Conservation (phyloP, 2,888 invertebrate genomes). For the Himalopsyche tibetana region DNA sequence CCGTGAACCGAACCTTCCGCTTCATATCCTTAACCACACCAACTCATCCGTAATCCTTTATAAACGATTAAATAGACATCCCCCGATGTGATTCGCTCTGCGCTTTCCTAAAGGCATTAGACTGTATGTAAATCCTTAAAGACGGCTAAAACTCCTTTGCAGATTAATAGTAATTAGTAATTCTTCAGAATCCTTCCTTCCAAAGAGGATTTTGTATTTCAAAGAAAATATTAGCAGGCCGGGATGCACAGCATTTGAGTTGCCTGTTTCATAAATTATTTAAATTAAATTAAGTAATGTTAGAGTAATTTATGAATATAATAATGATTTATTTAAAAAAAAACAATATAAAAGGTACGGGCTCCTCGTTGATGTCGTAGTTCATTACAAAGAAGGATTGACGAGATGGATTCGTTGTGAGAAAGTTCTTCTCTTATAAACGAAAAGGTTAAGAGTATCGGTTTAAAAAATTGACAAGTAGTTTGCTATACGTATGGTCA, state of each 20-base stretch:
- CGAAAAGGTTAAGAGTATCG: no score
- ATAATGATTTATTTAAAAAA: no score
- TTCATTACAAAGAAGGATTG: no score
- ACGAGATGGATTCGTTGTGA: no score
- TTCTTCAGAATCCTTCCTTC: conserved; percentile 1
- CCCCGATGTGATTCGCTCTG: conserved; percentile 11
- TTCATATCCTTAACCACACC: conserved; percentile 9
- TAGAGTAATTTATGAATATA: no score
- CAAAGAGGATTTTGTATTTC: conserved; percentile 22
- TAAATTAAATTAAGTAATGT: neutral
- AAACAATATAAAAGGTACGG: no score
- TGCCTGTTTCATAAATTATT: neutral
- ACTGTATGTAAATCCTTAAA: conserved; percentile 34
- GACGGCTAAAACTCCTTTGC: conserved; percentile 27
- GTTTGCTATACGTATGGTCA: no score
- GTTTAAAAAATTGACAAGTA: no score
- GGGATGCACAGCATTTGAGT: neutral
- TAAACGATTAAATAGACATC: conserved; percentile 27
- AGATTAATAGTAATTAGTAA: conserved; percentile 17
- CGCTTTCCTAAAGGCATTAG: conserved; percentile 11
- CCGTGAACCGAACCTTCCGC: conserved; percentile 12
- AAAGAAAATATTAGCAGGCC: conserved; percentile 1
- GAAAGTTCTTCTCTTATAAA: no score
- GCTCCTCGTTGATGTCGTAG: no score
- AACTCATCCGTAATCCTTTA: conserved; percentile 27